Evolutionary conservation across 1,140 invertebrate species (phyloP), one percentile per base, ranked within the genome.

Genomic region (Cephus cinctus): DNA sequence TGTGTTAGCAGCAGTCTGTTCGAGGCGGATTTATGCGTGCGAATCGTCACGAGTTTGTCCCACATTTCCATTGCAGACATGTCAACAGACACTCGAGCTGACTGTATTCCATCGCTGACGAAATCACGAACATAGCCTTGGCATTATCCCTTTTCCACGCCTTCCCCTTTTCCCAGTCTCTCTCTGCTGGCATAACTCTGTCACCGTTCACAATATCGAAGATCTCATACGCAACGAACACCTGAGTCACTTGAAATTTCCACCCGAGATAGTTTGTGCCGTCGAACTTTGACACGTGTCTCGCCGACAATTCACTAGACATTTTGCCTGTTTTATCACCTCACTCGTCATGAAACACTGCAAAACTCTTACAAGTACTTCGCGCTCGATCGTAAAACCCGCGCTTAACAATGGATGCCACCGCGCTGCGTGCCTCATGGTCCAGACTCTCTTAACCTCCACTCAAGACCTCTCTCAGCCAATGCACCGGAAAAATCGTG

Each of bases 131-230:
- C 32, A 38, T 48, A 9, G 50, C 45, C 27, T 34, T 47, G 2
- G 50, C 50, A 22, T 53, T 45, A 35, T 53, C 40, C 16, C 38
- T 47, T 2, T 30, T 43, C 40, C 45, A 53, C 16, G 6, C 19
- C 31, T 43, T 48, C 4, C 4, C 5, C 4, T 48, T 31, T 8
- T 19, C 39, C 4, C 5, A 12, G 12, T 9, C 14, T 0, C n/a
- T 18, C 6, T 25, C 40, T 9, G 2, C 40, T 15, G 39, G 45
- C 21, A n/a, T 42, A 11, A 14, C 43, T 21, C 22, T 4, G 9
- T 38, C 19, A 5, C 51, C 51, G 8, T 35, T 43, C 5, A 53
- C 40, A 16, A 53, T 31, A 5, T 53, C 45, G 14, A 20, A 12
- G 2, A 53, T 16, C 6, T 16, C 46, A 18, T 38, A 9, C 11